These are phyloP conservation scores for Propithecus deckenii DNA, from an alignment of 2,797 vertebrate species.

Conservation along the genomic window DNA sequence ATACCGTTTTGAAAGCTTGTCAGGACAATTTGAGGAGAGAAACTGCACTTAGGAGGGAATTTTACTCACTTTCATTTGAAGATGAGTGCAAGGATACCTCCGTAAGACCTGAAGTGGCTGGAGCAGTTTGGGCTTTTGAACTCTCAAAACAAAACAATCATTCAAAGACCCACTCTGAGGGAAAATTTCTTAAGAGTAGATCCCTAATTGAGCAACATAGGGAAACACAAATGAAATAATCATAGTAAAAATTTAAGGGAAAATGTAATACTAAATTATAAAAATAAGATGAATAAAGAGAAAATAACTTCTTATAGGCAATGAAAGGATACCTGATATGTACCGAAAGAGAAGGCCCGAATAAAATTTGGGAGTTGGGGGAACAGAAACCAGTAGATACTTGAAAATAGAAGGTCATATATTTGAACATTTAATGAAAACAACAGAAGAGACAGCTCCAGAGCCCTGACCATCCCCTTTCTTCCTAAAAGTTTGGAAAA, in stretches of 20 bases:
- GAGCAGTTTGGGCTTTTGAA: background rate
- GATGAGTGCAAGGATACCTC: background rate
- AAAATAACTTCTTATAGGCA: background rate
- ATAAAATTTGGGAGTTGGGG: background rate
- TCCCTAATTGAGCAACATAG: background rate
- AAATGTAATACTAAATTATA: background rate
- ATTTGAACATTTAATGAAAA: background rate
- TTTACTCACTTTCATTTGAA: background rate
- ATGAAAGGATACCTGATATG: background rate
- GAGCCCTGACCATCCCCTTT: background rate
- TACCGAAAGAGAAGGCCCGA: background rate
- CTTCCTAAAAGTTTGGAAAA: background rate
- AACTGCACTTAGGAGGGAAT: background rate
- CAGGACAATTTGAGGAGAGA: background rate
- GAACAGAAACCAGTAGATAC: background rate
- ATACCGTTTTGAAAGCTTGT: background rate
- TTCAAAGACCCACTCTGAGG: background rate
- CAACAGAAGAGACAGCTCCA: background rate
- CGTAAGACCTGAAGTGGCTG: background rate
- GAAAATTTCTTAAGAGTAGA: background rate
- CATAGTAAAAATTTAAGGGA: background rate
- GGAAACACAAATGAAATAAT: background rate
- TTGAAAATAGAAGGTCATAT: background rate
- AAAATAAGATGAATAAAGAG: background rate
- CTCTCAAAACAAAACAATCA: background rate